A percentile compares a stretch with the other conserved stretches of the same genome.
These are phyloP conservation scores for Sesia bembeciformis DNA, from an alignment of 2,888 invertebrate species.

Conservation along the genomic window DNA sequence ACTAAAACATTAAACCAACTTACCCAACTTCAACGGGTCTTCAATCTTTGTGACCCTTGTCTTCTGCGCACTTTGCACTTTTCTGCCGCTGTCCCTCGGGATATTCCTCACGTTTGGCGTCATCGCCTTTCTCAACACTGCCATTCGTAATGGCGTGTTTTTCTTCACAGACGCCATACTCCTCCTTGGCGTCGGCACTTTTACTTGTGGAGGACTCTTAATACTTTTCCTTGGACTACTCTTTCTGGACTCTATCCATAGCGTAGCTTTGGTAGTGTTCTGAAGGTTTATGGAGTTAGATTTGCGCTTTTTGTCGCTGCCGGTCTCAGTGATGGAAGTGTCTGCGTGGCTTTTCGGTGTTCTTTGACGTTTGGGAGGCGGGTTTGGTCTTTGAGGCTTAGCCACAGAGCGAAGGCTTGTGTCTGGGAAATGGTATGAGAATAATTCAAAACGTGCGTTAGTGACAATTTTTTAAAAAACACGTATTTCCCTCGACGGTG, in stretches of 20 bases:
- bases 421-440: no score
- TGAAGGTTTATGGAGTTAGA: background rate
- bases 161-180: background rate
- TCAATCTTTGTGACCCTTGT: slow-evolving; percentile 35
- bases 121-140: slow-evolving; percentile 20
- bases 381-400: no score
- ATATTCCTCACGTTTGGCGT: background rate
- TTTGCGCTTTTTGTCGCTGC: slow-evolving; percentile 6
- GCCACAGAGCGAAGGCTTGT: no score
- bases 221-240: slow-evolving; percentile 16
- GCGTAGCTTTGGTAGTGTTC: slow-evolving; percentile 38
- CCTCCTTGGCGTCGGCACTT: background rate
- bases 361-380: background rate
- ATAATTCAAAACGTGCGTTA: no score
- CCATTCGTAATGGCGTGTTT: slow-evolving; percentile 30
- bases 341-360: background rate
- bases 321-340: background rate
- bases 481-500: no score
- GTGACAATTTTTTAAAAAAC: no score
- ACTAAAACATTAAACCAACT: slow-evolving; percentile 1
- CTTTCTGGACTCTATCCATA: slow-evolving; percentile 55
- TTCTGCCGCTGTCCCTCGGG: slow-evolving; percentile 3
- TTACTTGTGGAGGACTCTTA: background rate
- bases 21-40: slow-evolving; percentile 37
- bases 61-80: slow-evolving; percentile 22